Conservation (phyloP, 2,888 invertebrate genomes). For the Epirrita christyi region DNA sequence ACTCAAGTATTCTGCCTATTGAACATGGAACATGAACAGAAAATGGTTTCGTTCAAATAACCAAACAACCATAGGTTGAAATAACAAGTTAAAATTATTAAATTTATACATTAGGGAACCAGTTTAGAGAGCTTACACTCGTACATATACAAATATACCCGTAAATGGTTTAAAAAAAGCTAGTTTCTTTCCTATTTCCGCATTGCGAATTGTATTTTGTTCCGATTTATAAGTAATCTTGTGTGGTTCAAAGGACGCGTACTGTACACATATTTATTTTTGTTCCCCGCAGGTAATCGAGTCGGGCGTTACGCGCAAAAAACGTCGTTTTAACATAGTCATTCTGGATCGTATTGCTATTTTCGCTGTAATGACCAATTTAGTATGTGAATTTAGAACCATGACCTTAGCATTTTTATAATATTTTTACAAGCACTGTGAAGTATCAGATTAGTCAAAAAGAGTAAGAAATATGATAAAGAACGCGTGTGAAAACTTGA, state of each 20-base stretch:
- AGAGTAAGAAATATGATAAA: not conserved
- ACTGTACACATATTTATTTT: constrained; percentile 30
- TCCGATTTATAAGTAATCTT: not conserved
- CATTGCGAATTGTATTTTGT: not conserved
- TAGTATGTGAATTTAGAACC: constrained; percentile 17
- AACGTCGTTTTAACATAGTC: constrained; percentile 33
- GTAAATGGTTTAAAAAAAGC: too few relatives aligned
- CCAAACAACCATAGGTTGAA: too few relatives aligned
- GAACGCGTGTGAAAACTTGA: too few relatives aligned
- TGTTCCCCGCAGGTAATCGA: constrained; percentile 32
- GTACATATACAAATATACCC: too few relatives aligned
- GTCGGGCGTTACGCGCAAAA: constrained; percentile 32
- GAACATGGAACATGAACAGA: too few relatives aligned
- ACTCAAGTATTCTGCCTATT: too few relatives aligned
- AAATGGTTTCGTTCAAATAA: too few relatives aligned
- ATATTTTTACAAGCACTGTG: constrained; percentile 4
- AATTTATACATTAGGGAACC: too few relatives aligned
- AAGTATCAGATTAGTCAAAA: not conserved
- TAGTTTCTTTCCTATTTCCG: too few relatives aligned
- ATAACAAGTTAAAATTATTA: too few relatives aligned
- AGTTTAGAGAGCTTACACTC: too few relatives aligned
- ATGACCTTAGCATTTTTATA: constrained; percentile 8
- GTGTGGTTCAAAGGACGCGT: not conserved
- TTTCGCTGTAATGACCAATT: constrained; percentile 30
- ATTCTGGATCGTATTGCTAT: constrained; percentile 32